Evolutionary conservation across 2,888 invertebrate genomes (phyloP).

Genomic region (Apamea anceps): DNA sequence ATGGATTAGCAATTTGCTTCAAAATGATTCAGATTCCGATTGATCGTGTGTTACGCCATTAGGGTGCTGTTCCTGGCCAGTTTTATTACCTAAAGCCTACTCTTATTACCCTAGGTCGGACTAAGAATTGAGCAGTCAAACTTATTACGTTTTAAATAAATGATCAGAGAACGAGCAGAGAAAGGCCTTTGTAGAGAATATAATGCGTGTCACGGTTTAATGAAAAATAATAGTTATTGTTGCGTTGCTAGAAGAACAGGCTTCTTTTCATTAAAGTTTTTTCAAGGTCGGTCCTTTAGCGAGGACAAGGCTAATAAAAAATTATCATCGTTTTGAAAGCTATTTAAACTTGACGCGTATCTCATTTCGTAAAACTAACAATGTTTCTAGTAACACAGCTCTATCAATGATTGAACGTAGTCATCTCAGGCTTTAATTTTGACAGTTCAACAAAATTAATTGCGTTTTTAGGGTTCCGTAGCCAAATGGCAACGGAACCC

Average conservation of each 20-base stretch:
- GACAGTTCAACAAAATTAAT: too few species aligned
- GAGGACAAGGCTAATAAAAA: slow-evolving; percentile 51
- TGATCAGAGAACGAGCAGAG: slow-evolving; percentile 20
- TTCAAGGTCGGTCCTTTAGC: slow-evolving; percentile 49
- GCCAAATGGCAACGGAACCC: too few species aligned
- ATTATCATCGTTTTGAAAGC: slow-evolving; percentile 32
- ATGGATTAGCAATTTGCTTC: too few species aligned
- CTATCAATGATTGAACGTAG: neutral
- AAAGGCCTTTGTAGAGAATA: slow-evolving; percentile 46
- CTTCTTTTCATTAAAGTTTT: slow-evolving; percentile 56
- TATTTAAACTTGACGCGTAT: neutral
- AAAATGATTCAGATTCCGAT: too few species aligned
- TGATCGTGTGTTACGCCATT: too few species aligned
- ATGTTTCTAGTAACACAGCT: neutral
- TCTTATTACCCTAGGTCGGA: neutral
- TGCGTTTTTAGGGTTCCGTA: too few species aligned
- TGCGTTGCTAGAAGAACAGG: neutral
- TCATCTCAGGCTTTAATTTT: too few species aligned
- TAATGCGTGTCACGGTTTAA: slow-evolving; percentile 59
- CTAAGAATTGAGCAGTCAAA: slow-evolving; percentile 38
- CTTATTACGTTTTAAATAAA: slow-evolving; percentile 46
- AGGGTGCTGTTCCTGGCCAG: neutral
- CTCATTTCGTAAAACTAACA: neutral
- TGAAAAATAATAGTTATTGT: slow-evolving; percentile 65
- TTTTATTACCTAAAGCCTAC: neutral